Base-by-base conservation (phyloP, 2,888 invertebrate species). In the Siphonodentalium dalli region DNA sequence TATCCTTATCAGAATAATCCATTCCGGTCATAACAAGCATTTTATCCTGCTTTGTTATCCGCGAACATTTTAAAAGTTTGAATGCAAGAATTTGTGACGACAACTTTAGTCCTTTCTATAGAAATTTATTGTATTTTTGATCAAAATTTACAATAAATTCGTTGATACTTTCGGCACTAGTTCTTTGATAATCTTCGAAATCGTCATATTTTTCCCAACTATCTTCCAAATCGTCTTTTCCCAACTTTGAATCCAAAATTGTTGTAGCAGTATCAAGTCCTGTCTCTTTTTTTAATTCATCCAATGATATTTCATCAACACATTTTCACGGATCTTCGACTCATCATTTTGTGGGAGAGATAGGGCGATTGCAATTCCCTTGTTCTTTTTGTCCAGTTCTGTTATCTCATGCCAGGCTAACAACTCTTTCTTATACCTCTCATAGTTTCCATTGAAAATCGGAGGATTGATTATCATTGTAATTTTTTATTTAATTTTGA, bases 191-290 rank as follows among this genome's bases (percentile, higher is more conserved):
- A 28, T 56, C 55, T 20, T 65, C 57, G 51, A 58, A 55, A n/a
- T n/a, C n/a, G n/a, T n/a, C n/a, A n/a, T n/a, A n/a, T 40, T 60
- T 63, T 31, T 53, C 53, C n/a, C 59, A 34, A 44, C 63, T 61
- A 29, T 63, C 61, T 9, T 50, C 52, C 13, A 65, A 31, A 34
- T 65, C 61, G 55, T 65, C 58, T 33, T 63, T 61, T 23, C 48
- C 59, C 13, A 63, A 40, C 38, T 63, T 58, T 45, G 55, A 51
- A 42, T 65, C 59, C 2, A 65, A 27, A 53, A 63, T 61, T 35
- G 28, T 23, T 20, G 58, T 28, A 9, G 60, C 39, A 13, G 39
- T 56, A n/a, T 47, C 23, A 2, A 62, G 47, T 18, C 62, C 60
- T 40, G 31, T 45, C 9, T 54, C 57, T 24, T 54, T 57, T 41